Conservation (phyloP, 1,140 invertebrate species). For the Stegodyphus dumicola region DNA sequence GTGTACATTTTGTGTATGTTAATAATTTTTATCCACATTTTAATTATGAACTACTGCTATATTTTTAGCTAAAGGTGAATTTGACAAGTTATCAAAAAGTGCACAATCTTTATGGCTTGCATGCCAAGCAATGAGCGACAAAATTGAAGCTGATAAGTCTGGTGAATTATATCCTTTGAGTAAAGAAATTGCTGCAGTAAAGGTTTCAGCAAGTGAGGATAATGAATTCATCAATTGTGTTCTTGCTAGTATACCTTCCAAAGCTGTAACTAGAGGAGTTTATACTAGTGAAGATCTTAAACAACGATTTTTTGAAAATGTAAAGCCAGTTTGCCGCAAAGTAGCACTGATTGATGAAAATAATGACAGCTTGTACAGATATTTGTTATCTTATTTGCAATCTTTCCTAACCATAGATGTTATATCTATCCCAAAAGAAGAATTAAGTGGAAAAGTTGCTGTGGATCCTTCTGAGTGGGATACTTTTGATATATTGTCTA, state of each 20-base stretch:
- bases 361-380: constrained; percentile 76
- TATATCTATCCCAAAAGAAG: constrained; percentile 67
- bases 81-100: constrained; percentile 82
- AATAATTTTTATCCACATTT: background rate
- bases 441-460: constrained; percentile 64
- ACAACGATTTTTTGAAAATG: constrained; percentile 82
- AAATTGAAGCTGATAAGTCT: constrained; percentile 39
- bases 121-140: constrained; percentile 82
- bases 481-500: constrained; percentile 87
- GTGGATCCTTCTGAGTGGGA: constrained; percentile 74
- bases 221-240: constrained; percentile 40
- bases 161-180: constrained; percentile 78
- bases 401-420: constrained; percentile 72
- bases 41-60: background rate
- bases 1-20: background rate
- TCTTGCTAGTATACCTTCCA: constrained; percentile 76
- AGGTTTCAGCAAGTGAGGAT: constrained; percentile 76
- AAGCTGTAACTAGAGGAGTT: constrained; percentile 82
- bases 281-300: constrained; percentile 85
- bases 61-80: constrained; percentile 77
- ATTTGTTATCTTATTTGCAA: constrained; percentile 90
- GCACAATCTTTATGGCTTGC: constrained; percentile 92
- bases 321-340: constrained; percentile 72
- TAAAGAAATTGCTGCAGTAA: constrained; percentile 78
- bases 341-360: constrained; percentile 85